Base-by-base conservation (phyloP, 35 echinoderm and acorn worm genomes). In the Hemicentrotus pulcherrimus region DNA sequence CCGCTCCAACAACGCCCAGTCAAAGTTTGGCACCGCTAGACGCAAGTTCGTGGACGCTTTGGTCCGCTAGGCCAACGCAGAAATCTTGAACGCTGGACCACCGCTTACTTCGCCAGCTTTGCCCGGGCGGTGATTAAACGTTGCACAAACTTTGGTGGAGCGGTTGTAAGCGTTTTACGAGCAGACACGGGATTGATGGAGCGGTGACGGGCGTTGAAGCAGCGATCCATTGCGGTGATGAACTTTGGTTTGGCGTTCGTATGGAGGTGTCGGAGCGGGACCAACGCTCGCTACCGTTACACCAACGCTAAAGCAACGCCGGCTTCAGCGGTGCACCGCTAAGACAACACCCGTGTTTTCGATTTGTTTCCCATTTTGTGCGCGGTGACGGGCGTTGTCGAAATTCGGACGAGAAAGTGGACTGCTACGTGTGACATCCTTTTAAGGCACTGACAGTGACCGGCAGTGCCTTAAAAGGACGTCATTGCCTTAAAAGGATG, bases 11-110 rank as follows among this genome's bases (percentile, higher is more conserved):
- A 89, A 89, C 87, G 87, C 87, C 87, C 87, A 89, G 31, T 89
- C 87, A 89, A 89, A 89, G 87, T 89, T 89, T 89, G 87, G 87
- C 87, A 89, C 31, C 87, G 87, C 87, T 89, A 89, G 87, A 89
- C 87, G 87, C 32, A 89, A 89, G 87, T 89, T 89, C 87, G 87
- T 89, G 87, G 87, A 89, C 87, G 87, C 87, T 89, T 89, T 18
- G 87, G 87, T 89, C 87, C 87, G 87, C 87, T 89, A 59, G 86
- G 86, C 86, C 86, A 87, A 87, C 86, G 86, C 86, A 87, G 86
- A 87, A 87, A 87, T 87, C 86, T 87, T 87, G 86, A 87, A 87
- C 86, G 86, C 86, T 87, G 86, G 86, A 87, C 86, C 14, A 87
- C 86, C 86, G 86, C n/a, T 87, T 2, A n/a, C 85, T 86, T 86